Percentiles rank a stretch among this genome's conserved stretches.
These are phyloP conservation scores for Osmoderma eremita DNA, from an alignment of 2,888 invertebrate genomes.

Conservation along the genomic window DNA sequence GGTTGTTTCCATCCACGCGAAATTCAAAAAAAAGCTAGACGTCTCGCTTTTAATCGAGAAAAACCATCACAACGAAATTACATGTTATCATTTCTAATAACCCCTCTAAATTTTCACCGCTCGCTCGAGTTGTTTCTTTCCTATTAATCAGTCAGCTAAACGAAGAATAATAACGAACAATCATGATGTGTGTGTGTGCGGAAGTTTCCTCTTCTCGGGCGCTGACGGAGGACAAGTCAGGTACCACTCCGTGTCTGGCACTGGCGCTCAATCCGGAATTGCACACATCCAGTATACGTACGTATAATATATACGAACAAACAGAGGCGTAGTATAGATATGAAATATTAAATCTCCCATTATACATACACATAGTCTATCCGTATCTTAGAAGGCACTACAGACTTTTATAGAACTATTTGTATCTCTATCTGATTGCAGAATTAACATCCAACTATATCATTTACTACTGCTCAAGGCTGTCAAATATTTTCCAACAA, in stretches of 20 bases:
- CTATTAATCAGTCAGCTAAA: not conserved
- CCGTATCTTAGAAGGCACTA: not conserved
- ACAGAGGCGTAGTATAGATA: conserved; percentile 6
- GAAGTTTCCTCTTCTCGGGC: conserved; percentile 4
- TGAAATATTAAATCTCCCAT: not conserved
- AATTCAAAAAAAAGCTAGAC: no score
- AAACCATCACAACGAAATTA: no score
- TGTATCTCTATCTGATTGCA: not conserved
- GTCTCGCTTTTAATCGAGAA: no score
- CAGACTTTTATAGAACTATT: no score
- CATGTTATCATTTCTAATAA: no score
- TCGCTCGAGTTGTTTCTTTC: conserved; percentile 1
- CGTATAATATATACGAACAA: not conserved
- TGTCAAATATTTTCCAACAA: no score
- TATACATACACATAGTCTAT: not conserved
- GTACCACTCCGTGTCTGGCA: conserved; percentile 34
- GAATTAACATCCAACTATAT: no score
- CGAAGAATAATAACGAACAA: not conserved
- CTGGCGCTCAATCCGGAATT: conserved; percentile 25
- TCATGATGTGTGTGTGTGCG: not conserved
- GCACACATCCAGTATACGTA: not conserved
- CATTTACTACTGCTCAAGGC: no score
- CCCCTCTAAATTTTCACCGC: not conserved
- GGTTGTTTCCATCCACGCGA: no score
- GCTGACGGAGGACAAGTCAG: conserved; percentile 14